Percentiles rank a stretch among this genome's conserved stretches.
Evolutionary conservation across 2,113 vertebrate genomes (phyloP).

Genomic region (Zootoca vivipara): DNA sequence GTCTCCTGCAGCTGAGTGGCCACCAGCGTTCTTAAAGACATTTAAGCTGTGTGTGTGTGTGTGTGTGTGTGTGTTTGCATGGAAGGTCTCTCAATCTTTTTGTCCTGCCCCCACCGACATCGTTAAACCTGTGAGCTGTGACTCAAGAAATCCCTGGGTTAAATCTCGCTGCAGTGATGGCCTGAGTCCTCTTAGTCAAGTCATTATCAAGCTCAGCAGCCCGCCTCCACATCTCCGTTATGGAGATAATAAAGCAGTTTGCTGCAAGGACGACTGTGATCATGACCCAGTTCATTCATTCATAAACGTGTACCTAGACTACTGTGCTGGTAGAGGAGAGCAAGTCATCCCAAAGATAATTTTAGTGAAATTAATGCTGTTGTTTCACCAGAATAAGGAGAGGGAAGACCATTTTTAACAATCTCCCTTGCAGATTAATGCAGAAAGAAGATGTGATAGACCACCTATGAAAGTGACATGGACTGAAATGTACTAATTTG

Average conservation of each 20-base stretch:
- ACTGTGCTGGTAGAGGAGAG: not conserved
- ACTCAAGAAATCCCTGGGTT: not conserved
- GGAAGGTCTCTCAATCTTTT: not conserved
- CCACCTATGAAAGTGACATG: not conserved
- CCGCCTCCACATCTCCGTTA: not conserved
- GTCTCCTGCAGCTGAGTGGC: not conserved
- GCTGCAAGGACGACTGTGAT: not conserved
- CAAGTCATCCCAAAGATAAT: not conserved
- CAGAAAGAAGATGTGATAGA: not conserved
- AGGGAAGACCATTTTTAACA: not conserved
- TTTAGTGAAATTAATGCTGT: not conserved
- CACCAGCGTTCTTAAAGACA: not conserved
- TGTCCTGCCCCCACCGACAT: not conserved
- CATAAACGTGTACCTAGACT: not conserved
- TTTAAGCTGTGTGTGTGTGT: not conserved
- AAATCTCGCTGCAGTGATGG: not conserved
- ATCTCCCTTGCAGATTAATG: not conserved
- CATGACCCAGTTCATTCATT: not conserved
- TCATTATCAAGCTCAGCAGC: not conserved
- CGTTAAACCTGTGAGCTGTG: not conserved
- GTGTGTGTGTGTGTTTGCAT: not conserved
- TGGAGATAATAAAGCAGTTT: not conserved
- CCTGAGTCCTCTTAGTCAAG: not conserved
- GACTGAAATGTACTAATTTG: not conserved
- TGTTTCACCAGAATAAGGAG: not conserved